phyloP scores from a whole-genome alignment of 2,888 invertebrate genomes.

The Leptinotarsa haldemani region DNA sequence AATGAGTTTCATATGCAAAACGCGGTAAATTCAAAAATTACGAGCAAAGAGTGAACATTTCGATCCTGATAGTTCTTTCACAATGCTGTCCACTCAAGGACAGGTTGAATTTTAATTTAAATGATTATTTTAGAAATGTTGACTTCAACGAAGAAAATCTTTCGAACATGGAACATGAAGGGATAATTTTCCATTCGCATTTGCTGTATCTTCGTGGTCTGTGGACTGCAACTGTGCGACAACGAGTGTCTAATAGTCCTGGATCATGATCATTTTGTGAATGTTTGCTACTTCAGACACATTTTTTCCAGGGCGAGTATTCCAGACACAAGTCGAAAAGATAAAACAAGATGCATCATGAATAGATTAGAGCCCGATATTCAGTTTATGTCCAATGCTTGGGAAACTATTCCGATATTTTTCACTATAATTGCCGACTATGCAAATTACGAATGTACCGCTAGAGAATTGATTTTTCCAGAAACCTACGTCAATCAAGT shows the following conservation, averaged over 20 bases:
- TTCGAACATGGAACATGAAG: too few species aligned
- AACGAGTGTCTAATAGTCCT: too few species aligned
- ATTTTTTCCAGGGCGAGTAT: conserved; percentile 7
- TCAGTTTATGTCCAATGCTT: conserved; percentile 13
- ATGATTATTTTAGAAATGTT: too few species aligned
- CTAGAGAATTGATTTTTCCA: conserved; percentile 65
- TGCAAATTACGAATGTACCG: conserved; percentile 66
- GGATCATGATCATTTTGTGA: background rate
- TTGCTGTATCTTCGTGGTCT: too few species aligned
- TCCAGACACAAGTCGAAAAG: background rate
- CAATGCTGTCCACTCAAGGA: too few species aligned
- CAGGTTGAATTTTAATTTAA: too few species aligned
- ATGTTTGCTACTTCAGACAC: background rate
- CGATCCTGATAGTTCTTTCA: background rate
- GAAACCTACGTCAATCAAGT: conserved; percentile 72
- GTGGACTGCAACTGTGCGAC: too few species aligned
- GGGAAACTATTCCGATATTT: conserved; percentile 25
- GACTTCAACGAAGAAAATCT: too few species aligned
- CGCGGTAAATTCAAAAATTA: background rate
- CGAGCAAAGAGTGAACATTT: background rate
- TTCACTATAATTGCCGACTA: conserved; percentile 64
- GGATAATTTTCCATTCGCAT: too few species aligned
- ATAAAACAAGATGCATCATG: conserved; percentile 19
- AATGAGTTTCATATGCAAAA: background rate
- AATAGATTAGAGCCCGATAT: conserved; percentile 29